Conservation (phyloP, 2,797 vertebrate species). For the Peromyscus eremicus region DNA sequence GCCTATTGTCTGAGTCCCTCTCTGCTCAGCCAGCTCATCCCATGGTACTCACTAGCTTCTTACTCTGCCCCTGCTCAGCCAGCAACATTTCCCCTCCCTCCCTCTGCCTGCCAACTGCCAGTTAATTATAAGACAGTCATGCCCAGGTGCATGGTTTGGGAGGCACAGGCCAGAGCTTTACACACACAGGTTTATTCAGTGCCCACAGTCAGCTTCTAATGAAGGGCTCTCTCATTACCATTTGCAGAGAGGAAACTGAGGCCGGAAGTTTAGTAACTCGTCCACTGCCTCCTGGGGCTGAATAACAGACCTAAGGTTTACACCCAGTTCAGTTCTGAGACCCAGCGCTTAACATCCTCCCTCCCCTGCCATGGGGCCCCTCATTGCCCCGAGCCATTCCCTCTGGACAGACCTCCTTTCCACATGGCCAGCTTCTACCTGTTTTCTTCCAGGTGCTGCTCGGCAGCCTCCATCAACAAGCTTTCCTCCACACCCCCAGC, state of each 20-base stretch:
- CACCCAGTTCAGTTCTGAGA: neutral
- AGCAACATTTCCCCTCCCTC: neutral
- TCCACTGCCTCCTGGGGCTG: neutral
- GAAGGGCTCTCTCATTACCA: neutral
- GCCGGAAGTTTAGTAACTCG: neutral
- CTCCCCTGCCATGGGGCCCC: neutral
- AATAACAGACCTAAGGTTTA: neutral
- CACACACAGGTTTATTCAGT: rapidly evolving
- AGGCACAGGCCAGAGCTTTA: neutral
- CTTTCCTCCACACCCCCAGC: too few species aligned
- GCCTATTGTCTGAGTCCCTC: neutral
- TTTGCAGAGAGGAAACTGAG: neutral
- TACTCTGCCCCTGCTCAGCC: neutral
- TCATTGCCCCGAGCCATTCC: neutral
- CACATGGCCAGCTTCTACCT: neutral
- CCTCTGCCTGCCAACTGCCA: neutral
- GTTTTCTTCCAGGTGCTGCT: neutral
- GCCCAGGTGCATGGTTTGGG: neutral
- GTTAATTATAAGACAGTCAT: neutral
- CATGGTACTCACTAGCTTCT: neutral
- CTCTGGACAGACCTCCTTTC: neutral
- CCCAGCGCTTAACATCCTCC: neutral
- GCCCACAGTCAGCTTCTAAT: too few species aligned
- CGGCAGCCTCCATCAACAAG: neutral
- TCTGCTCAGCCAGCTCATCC: neutral